These are phyloP conservation scores for Epicauta chinensis DNA, from an alignment of 1,140 invertebrate species.

Conservation along the genomic window DNA sequence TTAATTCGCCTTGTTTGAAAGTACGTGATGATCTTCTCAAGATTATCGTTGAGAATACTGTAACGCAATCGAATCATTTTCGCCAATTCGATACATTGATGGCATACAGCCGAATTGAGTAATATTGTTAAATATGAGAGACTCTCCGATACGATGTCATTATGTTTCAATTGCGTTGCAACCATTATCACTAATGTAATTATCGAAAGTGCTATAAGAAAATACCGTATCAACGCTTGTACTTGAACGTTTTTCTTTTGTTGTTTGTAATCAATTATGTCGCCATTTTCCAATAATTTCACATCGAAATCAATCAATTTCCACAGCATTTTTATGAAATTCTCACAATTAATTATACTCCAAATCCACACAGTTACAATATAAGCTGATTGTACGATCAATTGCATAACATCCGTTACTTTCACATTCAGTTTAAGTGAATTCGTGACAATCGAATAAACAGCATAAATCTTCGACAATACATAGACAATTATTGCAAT, in stretches of 20 bases:
- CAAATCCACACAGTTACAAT: constrained; percentile 1
- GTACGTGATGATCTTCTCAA: neutral
- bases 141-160: neutral
- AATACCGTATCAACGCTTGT: neutral
- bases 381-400: neutral
- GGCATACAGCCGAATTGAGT: constrained; percentile 3
- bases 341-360: neutral
- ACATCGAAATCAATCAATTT: constrained; percentile 3
- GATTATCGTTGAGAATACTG: neutral
- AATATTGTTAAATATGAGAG: neutral
- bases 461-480: neutral
- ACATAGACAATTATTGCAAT: neutral
- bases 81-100: neutral
- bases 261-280: constrained; percentile 1
- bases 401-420: constrained; percentile 1
- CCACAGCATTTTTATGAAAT: neutral
- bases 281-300: neutral
- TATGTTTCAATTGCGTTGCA: neutral
- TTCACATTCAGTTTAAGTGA: neutral
- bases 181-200: neutral
- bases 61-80: neutral
- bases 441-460: neutral
- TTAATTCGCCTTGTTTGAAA: neutral
- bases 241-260: neutral
- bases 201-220: neutral